Base-by-base conservation (phyloP, 2,797 vertebrate species). In the Delichon dasypus region DNA sequence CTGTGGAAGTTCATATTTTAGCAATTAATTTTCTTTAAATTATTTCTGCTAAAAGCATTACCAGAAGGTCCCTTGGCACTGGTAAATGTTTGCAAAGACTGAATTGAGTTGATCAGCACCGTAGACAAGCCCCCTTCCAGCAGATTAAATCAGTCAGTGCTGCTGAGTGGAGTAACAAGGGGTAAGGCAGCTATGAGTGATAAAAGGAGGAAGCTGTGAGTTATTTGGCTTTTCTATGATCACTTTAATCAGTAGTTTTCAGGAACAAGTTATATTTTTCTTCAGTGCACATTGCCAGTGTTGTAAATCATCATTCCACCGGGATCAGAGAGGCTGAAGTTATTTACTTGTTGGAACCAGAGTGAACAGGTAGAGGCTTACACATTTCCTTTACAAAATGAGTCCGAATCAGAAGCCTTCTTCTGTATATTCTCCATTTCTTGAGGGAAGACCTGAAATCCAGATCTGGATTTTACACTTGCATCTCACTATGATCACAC, bases 261-360 rank as follows among this genome's bases (percentile, higher is more conserved):
- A 95, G 86, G 87, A 95, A 76, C 74, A 93, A 87, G 86, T 55
- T 95, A 76, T 96, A 73, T 92, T 94, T 96, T 90, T 91, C 83
- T 94, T 85, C 76, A 50, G 71, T 23, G 74, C 21, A 45, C 70
- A 34, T 95, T 92, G 51, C 66, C 47, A 26, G 47, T 48, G 64
- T 68, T 92, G 93, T 95, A 95, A 93, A 95, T 97, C 90, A 91
- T 86, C 64, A 50, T 94, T 91, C 89, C 85, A 88, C 53, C 15
- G 94, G 83, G 88, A 93, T 86, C 89, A 91, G 77, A 71, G 61
- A 82, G 67, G 44, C 89, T 88, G 89, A 88, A 61, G 64, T 91
- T 95, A 90, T 94, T 94, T 91, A 86, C 77, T 90, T 92, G 26
- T 61, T 57, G 54, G 60, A 94, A 79, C 38, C 42, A 78, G 67